Evolutionary conservation across 2,888 invertebrate genomes (phyloP).

Genomic region (Scaptomyza reducta): DNA sequence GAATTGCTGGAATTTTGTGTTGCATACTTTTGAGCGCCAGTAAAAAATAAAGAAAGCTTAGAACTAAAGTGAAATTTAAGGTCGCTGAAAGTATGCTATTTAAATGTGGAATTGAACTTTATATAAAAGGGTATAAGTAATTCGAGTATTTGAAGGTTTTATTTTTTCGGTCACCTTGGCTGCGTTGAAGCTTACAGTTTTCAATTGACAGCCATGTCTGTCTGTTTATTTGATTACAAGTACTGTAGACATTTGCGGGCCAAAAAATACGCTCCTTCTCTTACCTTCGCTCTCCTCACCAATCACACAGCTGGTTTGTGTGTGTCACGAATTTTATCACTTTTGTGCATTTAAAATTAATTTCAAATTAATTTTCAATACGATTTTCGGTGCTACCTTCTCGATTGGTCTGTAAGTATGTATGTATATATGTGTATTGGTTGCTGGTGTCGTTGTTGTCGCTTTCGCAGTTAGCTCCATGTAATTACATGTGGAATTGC

Average conservation of each 20-base stretch:
- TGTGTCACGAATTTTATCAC: slow-evolving; percentile 64
- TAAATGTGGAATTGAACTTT: not conserved
- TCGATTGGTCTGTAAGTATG: slow-evolving; percentile 24
- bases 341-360: slow-evolving; percentile 75
- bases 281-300: not conserved
- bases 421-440: not conserved
- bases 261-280: slow-evolving; percentile 11
- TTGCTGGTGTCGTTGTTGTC: slow-evolving; percentile 41
- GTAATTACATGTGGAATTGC: slow-evolving; percentile 45
- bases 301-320: slow-evolving; percentile 5
- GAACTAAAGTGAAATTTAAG: not conserved
- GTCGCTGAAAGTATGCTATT: slow-evolving; percentile 23
- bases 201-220: slow-evolving; percentile 50
- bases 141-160: not conserved
- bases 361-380: slow-evolving; percentile 78
- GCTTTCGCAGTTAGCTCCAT: slow-evolving; percentile 19
- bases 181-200: slow-evolving; percentile 32
- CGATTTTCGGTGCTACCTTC: slow-evolving; percentile 51
- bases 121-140: not conserved
- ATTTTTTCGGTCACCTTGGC: slow-evolving; percentile 11
- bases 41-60: not conserved
- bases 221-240: slow-evolving; percentile 63
- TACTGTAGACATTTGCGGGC: slow-evolving; percentile 54
- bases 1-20: not conserved
- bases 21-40: slow-evolving; percentile 36